A percentile compares a stretch with the other conserved stretches of the same genome.
Evolutionary conservation across 2,888 invertebrate genomes (phyloP).

Genomic region (Fabriciana adippe): DNA sequence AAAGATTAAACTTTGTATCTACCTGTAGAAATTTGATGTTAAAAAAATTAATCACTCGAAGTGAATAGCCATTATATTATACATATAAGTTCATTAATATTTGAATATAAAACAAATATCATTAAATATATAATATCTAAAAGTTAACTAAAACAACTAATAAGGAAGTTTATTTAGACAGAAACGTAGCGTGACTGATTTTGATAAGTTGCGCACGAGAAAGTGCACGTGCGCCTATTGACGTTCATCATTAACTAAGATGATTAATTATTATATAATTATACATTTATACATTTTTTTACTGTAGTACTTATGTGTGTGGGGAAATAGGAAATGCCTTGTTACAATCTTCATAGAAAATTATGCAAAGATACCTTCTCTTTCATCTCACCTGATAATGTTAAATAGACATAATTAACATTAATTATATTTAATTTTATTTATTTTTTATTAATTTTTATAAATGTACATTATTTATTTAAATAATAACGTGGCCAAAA

Average conservation of each 20-base stretch:
- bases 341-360: neutral
- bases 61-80: no score
- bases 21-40: no score
- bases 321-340: constrained; percentile 6
- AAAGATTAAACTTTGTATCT: no score
- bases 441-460: no score
- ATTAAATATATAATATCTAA: neutral
- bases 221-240: constrained; percentile 24
- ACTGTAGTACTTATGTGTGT: neutral
- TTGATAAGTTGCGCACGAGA: constrained; percentile 42
- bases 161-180: constrained; percentile 37
- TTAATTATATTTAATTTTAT: no score
- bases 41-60: no score
- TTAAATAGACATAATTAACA: no score
- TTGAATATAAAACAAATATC: neutral
- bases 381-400: no score
- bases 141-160: constrained; percentile 25
- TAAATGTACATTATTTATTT: no score
- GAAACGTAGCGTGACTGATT: constrained; percentile 48
- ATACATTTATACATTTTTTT: constrained; percentile 17
- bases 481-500: no score
- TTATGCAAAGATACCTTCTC: no score
- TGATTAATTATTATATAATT: constrained; percentile 17
- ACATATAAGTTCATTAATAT: neutral
- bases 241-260: constrained; percentile 23